Base-by-base conservation (phyloP, 2,113 vertebrate genomes). In the Bucco capensis region DNA sequence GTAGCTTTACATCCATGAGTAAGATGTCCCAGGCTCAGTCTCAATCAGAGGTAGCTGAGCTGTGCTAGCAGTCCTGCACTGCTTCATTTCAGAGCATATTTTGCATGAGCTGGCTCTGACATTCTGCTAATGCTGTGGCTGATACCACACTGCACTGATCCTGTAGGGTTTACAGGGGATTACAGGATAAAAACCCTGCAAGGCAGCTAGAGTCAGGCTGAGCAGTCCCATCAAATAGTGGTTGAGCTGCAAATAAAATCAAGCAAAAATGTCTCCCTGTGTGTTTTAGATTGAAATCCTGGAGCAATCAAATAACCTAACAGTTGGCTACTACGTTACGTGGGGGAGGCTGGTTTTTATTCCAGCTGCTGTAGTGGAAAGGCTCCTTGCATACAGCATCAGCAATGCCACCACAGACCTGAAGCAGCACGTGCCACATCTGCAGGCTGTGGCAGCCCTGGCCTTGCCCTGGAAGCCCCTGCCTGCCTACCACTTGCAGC, bases 371-470 rank as follows among this genome's bases (percentile, higher is more conserved):
- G 98, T 99, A 51, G 94, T 98, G 2, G 98, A 98, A 62, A 97
- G 94, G 84, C 97, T 99, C 69, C 97, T 94, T 7, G 96, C 97
- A 6, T 99, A 99, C 1, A 98, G 98, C 37, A 71, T 98, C 15
- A 97, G 98, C 97, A 99, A 98, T 2, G 97, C 99, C 97, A 98
- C 98, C 21, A 97, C 97, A 3, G 98, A 99, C 95, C 97, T 99
- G 73, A 98, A 98, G 89, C 98, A 98, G 71, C 98, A 98, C 3
- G 97, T 98, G 71, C 98, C 98, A 25, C 97, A 97, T 89, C 97
- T 99, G 50, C 99, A 99, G 94, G 98, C 98, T 0, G 95, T 99
- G 93, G 98, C 97, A 8, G 93, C 98, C 24, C 97, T 98, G 75
- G 98, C 98, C 69, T 93, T 98, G 57, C 98, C 97, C 1, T 99